These are phyloP conservation scores for Hyperoplus lanceolatus DNA, from an alignment of 2,797 vertebrate genomes.

Conservation along the genomic window DNA sequence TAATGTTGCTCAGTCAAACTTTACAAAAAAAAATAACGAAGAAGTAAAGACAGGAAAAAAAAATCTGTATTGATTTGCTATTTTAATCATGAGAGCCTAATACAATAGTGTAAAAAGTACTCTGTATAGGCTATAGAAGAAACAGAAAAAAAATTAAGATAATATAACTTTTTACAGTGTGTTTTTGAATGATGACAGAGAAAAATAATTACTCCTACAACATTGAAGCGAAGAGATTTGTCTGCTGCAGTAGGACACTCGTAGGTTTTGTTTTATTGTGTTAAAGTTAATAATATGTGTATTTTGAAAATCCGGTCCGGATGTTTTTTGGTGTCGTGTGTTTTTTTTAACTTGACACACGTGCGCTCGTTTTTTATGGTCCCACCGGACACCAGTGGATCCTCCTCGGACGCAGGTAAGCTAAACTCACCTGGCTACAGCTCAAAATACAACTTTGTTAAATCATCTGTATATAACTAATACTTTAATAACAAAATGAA, in stretches of 20 bases:
- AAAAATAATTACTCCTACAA: neutral
- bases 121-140: neutral
- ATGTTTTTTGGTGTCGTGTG: neutral
- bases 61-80: neutral
- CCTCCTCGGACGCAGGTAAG: constrained; percentile 65
- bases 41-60: neutral
- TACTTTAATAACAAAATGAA: neutral
- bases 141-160: neutral
- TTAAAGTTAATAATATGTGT: constrained; percentile 3
- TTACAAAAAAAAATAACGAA: neutral
- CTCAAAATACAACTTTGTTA: neutral
- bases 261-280: no score
- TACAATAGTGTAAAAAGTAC: neutral
- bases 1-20: neutral
- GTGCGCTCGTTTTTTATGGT: constrained; percentile 33
- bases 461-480: accelerated
- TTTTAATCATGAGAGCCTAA: neutral
- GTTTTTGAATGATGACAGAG: neutral
- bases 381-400: constrained; percentile 44
- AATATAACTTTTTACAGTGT: neutral
- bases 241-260: neutral
- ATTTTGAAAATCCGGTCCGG: constrained; percentile 56
- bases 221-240: neutral
- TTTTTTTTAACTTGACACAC: constrained; percentile 46
- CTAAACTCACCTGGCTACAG: constrained; percentile 19